phyloP scores from a whole-genome alignment of 2,113 vertebrate genomes.

The Serilophus lunatus region DNA sequence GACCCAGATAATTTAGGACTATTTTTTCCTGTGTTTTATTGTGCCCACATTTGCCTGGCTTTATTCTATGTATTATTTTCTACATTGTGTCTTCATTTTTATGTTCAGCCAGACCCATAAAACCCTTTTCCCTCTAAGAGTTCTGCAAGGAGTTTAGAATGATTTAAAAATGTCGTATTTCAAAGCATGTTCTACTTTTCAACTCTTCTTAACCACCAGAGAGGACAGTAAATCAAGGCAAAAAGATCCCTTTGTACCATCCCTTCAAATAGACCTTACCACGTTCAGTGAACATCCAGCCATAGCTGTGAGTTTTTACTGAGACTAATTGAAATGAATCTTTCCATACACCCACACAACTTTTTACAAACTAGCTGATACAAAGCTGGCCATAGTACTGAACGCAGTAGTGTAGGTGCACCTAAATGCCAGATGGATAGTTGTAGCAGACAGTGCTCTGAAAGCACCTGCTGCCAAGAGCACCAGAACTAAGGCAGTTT shows the following conservation, averaged over 20 bases:
- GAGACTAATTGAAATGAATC: not conserved
- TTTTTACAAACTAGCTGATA: not conserved
- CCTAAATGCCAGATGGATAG: not conserved
- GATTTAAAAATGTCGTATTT: not conserved
- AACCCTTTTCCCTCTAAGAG: not conserved
- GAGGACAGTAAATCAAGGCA: not conserved
- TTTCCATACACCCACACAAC: not conserved
- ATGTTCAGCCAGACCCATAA: not conserved
- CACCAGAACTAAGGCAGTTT: not conserved
- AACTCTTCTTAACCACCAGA: not conserved
- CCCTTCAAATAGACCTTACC: not conserved
- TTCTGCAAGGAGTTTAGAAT: not conserved
- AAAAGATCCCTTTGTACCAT: not conserved
- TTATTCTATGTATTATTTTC: not conserved
- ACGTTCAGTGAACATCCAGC: fast-evolving
- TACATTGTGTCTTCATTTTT: not conserved
- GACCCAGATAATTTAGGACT: not conserved
- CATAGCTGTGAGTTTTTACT: not conserved
- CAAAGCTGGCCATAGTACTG: not conserved
- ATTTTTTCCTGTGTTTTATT: not conserved
- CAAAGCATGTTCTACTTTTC: not conserved
- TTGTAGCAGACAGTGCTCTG: not conserved
- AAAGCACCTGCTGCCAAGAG: not conserved
- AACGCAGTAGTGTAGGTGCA: not conserved
- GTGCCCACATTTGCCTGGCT: not conserved